Conservation (phyloP, 1,140 invertebrate species). For the Theocolax elegans region DNA sequence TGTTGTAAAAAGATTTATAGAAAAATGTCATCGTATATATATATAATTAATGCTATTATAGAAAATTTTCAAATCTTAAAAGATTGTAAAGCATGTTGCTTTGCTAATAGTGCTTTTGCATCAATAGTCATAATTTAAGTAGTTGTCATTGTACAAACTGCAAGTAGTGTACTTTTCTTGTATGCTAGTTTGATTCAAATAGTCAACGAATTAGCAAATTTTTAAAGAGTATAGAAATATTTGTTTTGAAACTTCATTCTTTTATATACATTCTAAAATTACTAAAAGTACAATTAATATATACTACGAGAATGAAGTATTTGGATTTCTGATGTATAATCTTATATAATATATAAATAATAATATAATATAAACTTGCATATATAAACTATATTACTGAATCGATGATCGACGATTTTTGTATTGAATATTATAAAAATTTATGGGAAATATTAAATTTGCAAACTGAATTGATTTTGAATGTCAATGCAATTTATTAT, state of each 20-base stretch:
- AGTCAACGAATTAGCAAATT: slow-evolving; percentile 9
- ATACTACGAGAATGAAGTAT: too few relatives aligned
- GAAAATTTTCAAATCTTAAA: not conserved
- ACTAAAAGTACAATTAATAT: too few relatives aligned
- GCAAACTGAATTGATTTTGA: too few relatives aligned
- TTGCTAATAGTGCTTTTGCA: slow-evolving; percentile 29
- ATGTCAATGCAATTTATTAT: too few relatives aligned
- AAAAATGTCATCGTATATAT: not conserved
- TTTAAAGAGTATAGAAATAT: not conserved
- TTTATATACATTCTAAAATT: not conserved
- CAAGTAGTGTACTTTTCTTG: not conserved
- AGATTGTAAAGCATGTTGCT: slow-evolving; percentile 20
- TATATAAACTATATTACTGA: too few relatives aligned
- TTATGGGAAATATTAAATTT: too few relatives aligned
- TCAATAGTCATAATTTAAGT: not conserved
- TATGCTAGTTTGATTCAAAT: not conserved
- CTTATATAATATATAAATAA: not conserved
- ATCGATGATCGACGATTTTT: too few relatives aligned
- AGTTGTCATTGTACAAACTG: slow-evolving; percentile 18
- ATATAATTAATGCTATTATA: not conserved
- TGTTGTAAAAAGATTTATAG: slow-evolving; percentile 19
- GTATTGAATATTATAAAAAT: too few relatives aligned
- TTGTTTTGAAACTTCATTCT: slow-evolving; percentile 3
- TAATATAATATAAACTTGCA: not conserved
- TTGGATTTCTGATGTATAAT: not conserved